Base-by-base conservation (phyloP, 2,888 invertebrate genomes). In the Muscina levida region DNA sequence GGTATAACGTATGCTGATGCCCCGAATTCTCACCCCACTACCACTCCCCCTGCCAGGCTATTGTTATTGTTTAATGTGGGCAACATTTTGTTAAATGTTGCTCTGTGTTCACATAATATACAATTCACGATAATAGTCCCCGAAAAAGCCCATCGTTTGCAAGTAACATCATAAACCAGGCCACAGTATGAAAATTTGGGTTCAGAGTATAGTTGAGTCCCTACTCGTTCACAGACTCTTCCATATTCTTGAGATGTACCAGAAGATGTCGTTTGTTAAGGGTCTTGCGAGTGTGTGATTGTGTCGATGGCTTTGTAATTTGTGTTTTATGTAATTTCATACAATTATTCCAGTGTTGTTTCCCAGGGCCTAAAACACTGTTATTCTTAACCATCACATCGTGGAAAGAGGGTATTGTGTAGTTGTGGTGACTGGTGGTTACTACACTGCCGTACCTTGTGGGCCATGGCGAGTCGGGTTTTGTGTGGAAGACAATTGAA, bases 261-360 rank as follows among this genome's bases (percentile, higher is more conserved):
- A 31, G 31, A 31, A 31, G 19, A 42, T 19, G 62, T 53, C 68
- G 53, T 56, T 66, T 46, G 56, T 24, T 26, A 68, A 44, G 56
- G 71, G 66, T 66, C 71, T 71, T 37, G 59, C 66, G 71, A 48
- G n/a, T n/a, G n/a, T n/a, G n/a, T n/a, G n/a, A n/a, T n/a, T n/a
- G n/a, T n/a, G n/a, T n/a, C n/a, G n/a, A n/a, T 57, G 66, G 46
- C 37, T 53, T 22, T 66, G 42, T 57, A 19, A 53, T 44, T 44
- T 72, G 53, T 68, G 53, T 67, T 53, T 37, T 53, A 56, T 42
- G 15, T 68, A 68, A 68, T 68, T 68, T 56, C 24, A 68, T 53
- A 68, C 53, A 68, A 68, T 68, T 68, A 42, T 62, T 42, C 42
- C 42, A 11, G 62, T 42, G 62, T 15, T 68, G 56, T 68, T 53